Base-by-base conservation (phyloP, 1,140 invertebrate genomes). In the Drosophila asahinai region DNA sequence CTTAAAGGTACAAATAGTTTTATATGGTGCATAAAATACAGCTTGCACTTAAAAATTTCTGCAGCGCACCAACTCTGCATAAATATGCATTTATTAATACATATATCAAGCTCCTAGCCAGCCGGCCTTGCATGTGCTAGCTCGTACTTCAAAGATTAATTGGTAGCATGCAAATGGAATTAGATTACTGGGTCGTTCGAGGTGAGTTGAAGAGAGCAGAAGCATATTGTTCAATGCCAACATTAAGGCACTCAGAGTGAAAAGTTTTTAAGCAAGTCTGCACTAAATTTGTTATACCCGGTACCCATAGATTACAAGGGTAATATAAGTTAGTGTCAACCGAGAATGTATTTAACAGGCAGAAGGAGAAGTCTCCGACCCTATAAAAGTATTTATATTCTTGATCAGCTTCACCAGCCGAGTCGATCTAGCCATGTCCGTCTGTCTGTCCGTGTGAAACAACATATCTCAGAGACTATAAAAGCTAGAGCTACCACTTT, bases 141-240 rank as follows among this genome's bases (percentile, higher is more conserved):
- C 65, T 72, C 75, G 65, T 71, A 63, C 83, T 80, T 81, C 45
- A 84, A 60, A 61, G 78, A 84, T 86, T 84, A 81, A 84, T 84
- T 78, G 65, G 51, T 86, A 54, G 79, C 74, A 79, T 79, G 83
- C 76, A 40, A 79, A 66, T 45, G 33, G 57, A 54, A 86, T 81
- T 81, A 65, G 71, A 64, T 86, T 64, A 66, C 65, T 52, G 40
- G 70, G 40, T 84, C 61, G 52, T 36, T 64, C 19, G 17, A 59
- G 3, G 27, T 60, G 27, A 42, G 36, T 19, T 19, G 36, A 51
- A 36, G 52, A 15, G 36, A 45, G 40, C 43, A 71, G 22, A 19
- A 14, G 36, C 54, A 36, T n/a, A 49, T 42, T 40, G 33, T 48
- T 60, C n/a, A 47, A 71, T 17, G 27, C 38, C 27, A 45, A 15